Conservation (phyloP, 2,113 vertebrate species). For the Ceyx melanurus region DNA sequence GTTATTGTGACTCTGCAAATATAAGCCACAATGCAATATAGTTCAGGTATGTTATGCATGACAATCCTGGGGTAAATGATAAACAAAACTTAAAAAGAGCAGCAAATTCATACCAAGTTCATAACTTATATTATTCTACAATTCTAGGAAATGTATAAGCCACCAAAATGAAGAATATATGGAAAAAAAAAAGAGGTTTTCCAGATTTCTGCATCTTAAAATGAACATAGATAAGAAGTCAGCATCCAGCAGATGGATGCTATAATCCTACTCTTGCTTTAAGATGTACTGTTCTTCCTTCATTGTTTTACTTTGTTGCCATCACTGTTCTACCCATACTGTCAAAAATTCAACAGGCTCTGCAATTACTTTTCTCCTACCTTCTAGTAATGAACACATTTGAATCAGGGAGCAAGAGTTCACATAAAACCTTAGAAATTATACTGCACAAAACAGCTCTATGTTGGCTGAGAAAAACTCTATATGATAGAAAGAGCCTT, state of each 20-base stretch:
- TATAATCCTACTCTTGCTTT: neutral
- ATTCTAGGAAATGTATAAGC: neutral
- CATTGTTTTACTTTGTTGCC: neutral
- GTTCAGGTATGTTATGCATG: neutral
- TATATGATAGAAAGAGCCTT: neutral
- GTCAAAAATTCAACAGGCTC: neutral
- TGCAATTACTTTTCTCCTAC: neutral
- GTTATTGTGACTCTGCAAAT: neutral
- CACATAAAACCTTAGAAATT: neutral
- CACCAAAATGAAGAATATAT: neutral
- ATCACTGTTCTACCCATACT: neutral
- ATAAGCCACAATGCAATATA: neutral
- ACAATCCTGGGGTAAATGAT: neutral
- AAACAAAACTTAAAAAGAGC: neutral
- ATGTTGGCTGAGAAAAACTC: neutral
- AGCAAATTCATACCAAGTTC: neutral
- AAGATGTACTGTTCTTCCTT: neutral
- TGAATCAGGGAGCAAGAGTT: neutral
- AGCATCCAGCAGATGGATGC: neutral
- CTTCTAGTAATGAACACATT: neutral
- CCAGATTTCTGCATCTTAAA: neutral
- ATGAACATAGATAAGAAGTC: neutral
- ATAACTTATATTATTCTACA: neutral
- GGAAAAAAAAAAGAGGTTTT: neutral
- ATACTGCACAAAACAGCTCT: neutral